Evolutionary conservation across 2,888 invertebrate species (phyloP).

Genomic region (Agonopterix arenella): DNA sequence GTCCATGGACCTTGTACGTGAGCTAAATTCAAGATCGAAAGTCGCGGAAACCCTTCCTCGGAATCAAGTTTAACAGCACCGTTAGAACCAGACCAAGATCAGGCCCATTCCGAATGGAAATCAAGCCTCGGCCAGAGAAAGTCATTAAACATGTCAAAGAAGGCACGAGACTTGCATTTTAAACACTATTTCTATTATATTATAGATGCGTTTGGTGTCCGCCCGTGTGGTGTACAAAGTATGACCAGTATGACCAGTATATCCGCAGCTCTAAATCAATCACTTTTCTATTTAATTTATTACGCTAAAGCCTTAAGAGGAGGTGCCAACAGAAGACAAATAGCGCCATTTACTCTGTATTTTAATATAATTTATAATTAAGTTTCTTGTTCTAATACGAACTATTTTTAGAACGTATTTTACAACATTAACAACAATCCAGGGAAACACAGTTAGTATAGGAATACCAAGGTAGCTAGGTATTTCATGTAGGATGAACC

Average conservation of each 20-base stretch:
- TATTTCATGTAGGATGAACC: too few species aligned
- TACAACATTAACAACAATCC: too few species aligned
- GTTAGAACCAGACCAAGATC: slow-evolving; percentile 36
- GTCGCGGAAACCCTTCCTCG: slow-evolving; percentile 30
- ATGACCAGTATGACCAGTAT: neutral
- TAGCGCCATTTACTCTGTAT: too few species aligned
- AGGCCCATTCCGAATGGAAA: slow-evolving; percentile 41
- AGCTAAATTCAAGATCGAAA: slow-evolving; percentile 33
- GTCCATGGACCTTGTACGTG: slow-evolving; percentile 42
- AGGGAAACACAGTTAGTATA: too few species aligned
- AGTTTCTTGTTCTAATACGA: too few species aligned
- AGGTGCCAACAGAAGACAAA: too few species aligned
- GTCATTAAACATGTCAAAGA: slow-evolving; percentile 63
- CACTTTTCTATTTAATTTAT: neutral
- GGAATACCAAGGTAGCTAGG: too few species aligned
- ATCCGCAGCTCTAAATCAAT: neutral
- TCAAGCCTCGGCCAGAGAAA: slow-evolving; percentile 56
- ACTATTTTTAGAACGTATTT: too few species aligned
- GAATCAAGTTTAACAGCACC: slow-evolving; percentile 24
- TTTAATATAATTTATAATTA: too few species aligned
- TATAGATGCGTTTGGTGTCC: neutral
- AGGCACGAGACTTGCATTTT: slow-evolving; percentile 41
- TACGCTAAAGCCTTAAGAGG: too few species aligned
- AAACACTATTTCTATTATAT: slow-evolving; percentile 16
- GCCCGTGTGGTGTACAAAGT: neutral